Conservation (phyloP, 2,797 vertebrate genomes). For the Cyclura pinguis region DNA sequence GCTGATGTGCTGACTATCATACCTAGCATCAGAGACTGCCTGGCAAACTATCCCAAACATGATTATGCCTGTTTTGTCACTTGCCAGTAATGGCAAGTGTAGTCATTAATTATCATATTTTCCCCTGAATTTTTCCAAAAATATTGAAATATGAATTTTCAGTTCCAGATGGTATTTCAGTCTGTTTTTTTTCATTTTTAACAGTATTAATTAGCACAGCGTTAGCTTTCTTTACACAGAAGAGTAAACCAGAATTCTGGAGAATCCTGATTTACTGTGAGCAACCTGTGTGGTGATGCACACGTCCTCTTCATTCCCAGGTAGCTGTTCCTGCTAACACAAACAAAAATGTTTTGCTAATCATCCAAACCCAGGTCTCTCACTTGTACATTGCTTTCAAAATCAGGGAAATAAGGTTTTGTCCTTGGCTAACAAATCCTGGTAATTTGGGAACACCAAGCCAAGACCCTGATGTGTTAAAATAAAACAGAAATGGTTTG, state of each 20-base stretch:
- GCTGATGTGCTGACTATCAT: neutral
- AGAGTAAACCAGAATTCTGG: neutral
- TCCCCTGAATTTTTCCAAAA: constrained; percentile 5
- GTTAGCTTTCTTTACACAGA: neutral
- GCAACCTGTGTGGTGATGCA: neutral
- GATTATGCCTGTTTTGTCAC: constrained; percentile 8
- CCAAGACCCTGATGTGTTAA: too few relatives aligned
- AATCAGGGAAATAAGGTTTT: too few relatives aligned
- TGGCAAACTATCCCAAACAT: neutral
- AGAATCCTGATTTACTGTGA: neutral
- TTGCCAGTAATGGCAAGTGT: constrained; percentile 2
- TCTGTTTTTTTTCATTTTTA: constrained; percentile 3
- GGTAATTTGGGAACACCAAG: too few relatives aligned
- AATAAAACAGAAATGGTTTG: too few relatives aligned
- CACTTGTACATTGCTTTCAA: too few relatives aligned
- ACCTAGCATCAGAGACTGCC: neutral
- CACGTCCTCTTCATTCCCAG: neutral
- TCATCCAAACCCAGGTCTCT: too few relatives aligned
- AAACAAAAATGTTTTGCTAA: too few relatives aligned
- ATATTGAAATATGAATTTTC: neutral
- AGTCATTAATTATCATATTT: constrained; percentile 20
- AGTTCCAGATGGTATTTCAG: neutral
- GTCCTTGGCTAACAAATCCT: too few relatives aligned
- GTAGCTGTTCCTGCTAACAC: neutral
- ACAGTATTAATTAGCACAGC: neutral